Evolutionary conservation across 2,888 invertebrate species (phyloP).

Genomic region (Acleris holmiana): DNA sequence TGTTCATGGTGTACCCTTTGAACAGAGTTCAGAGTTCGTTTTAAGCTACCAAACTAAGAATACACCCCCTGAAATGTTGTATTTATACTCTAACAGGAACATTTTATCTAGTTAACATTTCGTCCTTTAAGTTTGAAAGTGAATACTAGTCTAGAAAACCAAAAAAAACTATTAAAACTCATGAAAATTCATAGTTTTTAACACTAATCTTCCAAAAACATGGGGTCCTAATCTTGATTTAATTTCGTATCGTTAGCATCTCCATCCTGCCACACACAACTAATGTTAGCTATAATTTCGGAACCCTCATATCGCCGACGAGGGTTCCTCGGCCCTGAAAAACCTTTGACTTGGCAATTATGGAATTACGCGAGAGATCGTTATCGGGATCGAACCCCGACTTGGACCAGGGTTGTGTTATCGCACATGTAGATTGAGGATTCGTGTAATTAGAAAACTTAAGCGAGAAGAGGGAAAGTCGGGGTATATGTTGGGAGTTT

Average conservation of each 20-base stretch:
- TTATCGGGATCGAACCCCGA: background rate
- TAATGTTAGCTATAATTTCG: background rate
- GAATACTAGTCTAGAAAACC: too few species aligned
- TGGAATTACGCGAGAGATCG: background rate
- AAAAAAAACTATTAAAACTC: too few species aligned
- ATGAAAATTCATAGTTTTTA: too few species aligned
- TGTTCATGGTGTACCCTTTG: too few species aligned
- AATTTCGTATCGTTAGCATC: background rate
- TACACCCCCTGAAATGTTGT: too few species aligned
- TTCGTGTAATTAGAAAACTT: background rate
- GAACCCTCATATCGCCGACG: background rate
- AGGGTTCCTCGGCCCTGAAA: background rate
- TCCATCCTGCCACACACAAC: background rate
- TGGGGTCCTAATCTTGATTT: background rate
- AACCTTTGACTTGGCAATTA: conserved; percentile 16
- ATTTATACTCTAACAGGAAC: too few species aligned
- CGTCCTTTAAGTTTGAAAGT: too few species aligned
- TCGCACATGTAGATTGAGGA: background rate
- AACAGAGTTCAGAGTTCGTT: too few species aligned
- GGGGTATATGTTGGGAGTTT: too few species aligned
- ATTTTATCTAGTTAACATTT: too few species aligned
- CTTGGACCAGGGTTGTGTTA: background rate
- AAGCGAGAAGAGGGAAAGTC: background rate
- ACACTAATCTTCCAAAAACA: too few species aligned
- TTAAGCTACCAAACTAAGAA: too few species aligned